Base-by-base conservation (phyloP, 2,888 invertebrate species). In the Leistus spinibarbis region DNA sequence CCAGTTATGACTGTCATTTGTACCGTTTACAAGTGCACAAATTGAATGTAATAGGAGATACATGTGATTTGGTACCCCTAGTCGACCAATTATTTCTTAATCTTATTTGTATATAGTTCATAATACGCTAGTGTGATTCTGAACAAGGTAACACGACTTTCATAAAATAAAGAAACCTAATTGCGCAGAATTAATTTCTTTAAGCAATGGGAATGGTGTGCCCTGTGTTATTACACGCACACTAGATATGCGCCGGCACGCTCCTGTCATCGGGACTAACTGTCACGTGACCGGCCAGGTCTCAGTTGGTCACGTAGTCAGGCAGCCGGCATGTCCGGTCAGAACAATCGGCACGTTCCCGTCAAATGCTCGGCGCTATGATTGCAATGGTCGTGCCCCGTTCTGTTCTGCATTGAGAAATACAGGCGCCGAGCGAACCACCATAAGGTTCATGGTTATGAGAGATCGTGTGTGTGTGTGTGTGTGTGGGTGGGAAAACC, bases 1-100 rank as follows among this genome's bases (percentile, higher is more conserved):
- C 20, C 20, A 27, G 66, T 72, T 72, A 72, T 72, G 65, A 23
- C 56, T 66, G 72, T 72, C 72, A 72, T 72, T 72, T 72, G 67
- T 73, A 73, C 27, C 73, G 73, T 73, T 73, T 67, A 65, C 65
- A 20, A n/a, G n/a, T 60, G 19, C 54, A 27, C 54, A 65, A 72
- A 72, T 72, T 72, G 65, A 72, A 72, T 57, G 72, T 64, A 57
- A 72, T 54, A 72, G 27, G 72, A 54, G 66, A 72, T 70, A 17
- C 57, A 65, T 64, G 72, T 27, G 71, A 71, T 71, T 71, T 71
- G 71, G 40, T 67, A n/a, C 17, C 54, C n/a, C 54, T 17, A 54
- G 54, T 54, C 3, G 17, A 17, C 54, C n/a, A 54, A 2, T 5
- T 17, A n/a, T n/a, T n/a, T n/a, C n/a, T n/a, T n/a, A n/a, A n/a